Percentiles rank a stretch among this genome's conserved stretches.
Evolutionary conservation across 35 echinoderm and acorn worm species (phyloP).

Genomic region (Anneissia japonica): DNA sequence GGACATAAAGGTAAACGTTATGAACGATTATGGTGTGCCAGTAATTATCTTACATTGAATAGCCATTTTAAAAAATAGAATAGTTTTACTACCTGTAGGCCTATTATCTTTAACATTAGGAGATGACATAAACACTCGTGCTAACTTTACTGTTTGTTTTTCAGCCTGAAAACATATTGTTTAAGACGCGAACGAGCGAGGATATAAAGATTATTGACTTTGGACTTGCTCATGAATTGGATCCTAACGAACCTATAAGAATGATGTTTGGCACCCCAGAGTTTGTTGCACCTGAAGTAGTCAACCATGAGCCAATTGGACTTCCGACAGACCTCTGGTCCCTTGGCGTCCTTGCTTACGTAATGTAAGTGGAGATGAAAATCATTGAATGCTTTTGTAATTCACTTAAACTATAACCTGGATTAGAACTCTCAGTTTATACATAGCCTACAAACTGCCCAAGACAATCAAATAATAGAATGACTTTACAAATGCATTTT

Average conservation of each 20-base stretch:
- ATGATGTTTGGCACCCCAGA: constrained; percentile 99
- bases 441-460: too few species aligned
- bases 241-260: constrained; percentile 69
- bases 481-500: too few species aligned
- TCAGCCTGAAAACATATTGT: constrained; percentile 95
- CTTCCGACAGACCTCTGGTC: constrained; percentile 92
- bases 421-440: too few species aligned
- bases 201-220: constrained; percentile 98
- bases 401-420: too few species aligned
- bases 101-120: too few species aligned
- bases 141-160: neutral
- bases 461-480: too few species aligned
- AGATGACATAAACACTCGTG: too few species aligned
- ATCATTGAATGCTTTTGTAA: too few species aligned
- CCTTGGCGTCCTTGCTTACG: constrained; percentile 76
- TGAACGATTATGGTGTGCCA: too few species aligned
- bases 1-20: constrained; percentile 93
- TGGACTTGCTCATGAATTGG: constrained; percentile 75
- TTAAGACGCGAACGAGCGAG: constrained; percentile 65
- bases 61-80: too few species aligned
- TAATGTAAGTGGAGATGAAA: constrained; percentile 99
- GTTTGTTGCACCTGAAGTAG: constrained; percentile 88
- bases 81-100: too few species aligned
- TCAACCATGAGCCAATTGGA: constrained; percentile 93
- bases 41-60: too few species aligned